Conservation (phyloP, 2,797 vertebrate genomes). For the Dicrostonyx torquatus region DNA sequence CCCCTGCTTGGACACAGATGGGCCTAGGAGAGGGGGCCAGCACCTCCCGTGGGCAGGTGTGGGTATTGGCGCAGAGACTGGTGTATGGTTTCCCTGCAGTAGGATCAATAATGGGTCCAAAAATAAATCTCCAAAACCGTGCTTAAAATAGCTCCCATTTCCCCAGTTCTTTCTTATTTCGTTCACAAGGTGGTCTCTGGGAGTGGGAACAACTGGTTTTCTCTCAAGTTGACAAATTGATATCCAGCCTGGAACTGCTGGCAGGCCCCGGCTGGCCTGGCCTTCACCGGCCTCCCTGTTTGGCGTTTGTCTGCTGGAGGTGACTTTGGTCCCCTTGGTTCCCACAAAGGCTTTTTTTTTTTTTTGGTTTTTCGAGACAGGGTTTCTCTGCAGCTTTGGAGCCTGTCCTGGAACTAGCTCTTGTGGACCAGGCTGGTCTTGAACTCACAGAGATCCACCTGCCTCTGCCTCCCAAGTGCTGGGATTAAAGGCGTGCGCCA, state of each 20-base stretch:
- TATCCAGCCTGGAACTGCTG: neutral
- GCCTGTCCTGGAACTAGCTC: too few species aligned
- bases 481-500: too few species aligned
- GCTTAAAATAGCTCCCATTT: conserved; percentile 71
- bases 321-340: neutral
- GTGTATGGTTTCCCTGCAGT: conserved; percentile 34
- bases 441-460: too few species aligned
- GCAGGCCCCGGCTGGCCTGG: neutral
- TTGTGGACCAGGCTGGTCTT: too few species aligned
- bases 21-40: neutral
- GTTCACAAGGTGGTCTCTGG: conserved; percentile 67
- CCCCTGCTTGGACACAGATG: neutral
- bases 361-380: too few species aligned
- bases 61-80: neutral
- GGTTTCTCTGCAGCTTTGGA: too few species aligned
- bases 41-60: neutral
- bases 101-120: conserved; percentile 75
- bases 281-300: neutral
- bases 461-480: too few species aligned
- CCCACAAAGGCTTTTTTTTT: neutral
- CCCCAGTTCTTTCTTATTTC: conserved; percentile 61
- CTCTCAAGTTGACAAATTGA: neutral
- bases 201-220: conserved; percentile 65
- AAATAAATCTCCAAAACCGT: conserved; percentile 67
- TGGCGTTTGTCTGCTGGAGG: neutral